Conservation (phyloP, 2,113 vertebrate species). For the Labeo rohita region DNA sequence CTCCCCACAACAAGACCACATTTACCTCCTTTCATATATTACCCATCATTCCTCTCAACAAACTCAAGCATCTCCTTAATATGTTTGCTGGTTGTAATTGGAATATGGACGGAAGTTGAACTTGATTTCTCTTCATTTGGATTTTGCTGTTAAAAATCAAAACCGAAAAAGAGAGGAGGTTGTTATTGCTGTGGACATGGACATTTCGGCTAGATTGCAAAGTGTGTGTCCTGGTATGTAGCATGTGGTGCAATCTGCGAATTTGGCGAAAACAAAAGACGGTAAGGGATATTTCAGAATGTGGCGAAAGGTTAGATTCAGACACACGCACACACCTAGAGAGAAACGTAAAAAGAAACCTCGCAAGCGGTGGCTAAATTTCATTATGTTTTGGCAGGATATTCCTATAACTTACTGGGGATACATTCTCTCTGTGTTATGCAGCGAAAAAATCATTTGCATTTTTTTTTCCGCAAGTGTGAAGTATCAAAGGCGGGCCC, state of each 20-base stretch:
- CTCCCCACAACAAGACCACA: conserved; percentile 56
- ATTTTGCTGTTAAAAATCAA: background rate
- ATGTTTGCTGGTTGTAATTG: conserved; percentile 11
- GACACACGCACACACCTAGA: background rate
- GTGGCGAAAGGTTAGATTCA: conserved; percentile 27
- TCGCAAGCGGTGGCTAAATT: conserved; percentile 44
- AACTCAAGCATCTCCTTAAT: background rate
- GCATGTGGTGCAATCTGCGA: background rate
- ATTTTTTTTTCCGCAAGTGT: conserved; percentile 67
- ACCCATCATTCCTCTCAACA: conserved; percentile 48
- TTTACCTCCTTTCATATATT: conserved; percentile 55
- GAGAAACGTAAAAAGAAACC: background rate
- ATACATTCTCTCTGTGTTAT: conserved; percentile 63
- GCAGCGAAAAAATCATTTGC: conserved; percentile 65
- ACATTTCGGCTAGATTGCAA: background rate
- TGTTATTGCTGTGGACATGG: background rate
- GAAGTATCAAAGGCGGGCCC: conserved; percentile 81
- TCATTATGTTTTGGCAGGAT: conserved; percentile 59
- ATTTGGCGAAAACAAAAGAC: background rate
- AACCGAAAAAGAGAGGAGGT: background rate
- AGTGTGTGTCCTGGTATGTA: background rate
- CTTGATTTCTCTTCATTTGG: background rate
- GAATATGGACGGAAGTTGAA: background rate
- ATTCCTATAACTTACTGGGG: conserved; percentile 61
- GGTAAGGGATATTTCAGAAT: conserved; percentile 2